phyloP scores from a whole-genome alignment of 2,888 invertebrate genomes.

The Oegoconia quadripuncta region DNA sequence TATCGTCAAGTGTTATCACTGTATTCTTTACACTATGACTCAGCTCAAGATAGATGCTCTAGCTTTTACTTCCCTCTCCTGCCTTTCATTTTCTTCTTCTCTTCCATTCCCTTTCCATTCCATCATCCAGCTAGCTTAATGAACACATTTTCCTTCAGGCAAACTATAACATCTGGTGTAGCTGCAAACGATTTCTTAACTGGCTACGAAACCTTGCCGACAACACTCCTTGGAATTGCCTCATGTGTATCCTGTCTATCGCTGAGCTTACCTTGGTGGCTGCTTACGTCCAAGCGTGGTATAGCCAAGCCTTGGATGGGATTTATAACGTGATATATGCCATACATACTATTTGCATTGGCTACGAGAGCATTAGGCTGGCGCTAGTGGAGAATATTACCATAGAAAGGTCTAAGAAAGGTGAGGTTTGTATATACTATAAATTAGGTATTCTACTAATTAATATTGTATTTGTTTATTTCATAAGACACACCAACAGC shows the following conservation, averaged over 20 bases:
- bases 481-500: too few relatives aligned
- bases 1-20: too few relatives aligned
- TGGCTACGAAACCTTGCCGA: slow-evolving; percentile 39
- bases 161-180: slow-evolving; percentile 35
- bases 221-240: slow-evolving; percentile 44
- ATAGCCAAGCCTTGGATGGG: slow-evolving; percentile 14
- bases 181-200: slow-evolving; percentile 21
- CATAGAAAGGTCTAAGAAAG: slow-evolving; percentile 16
- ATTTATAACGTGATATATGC: slow-evolving; percentile 44
- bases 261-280: slow-evolving; percentile 31
- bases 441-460: too few relatives aligned
- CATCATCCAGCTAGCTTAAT: too few relatives aligned
- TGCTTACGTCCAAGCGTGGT: slow-evolving; percentile 8
- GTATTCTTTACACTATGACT: too few relatives aligned
- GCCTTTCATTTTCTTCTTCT: too few relatives aligned
- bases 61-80: too few relatives aligned
- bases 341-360: slow-evolving; percentile 36
- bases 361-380: slow-evolving; percentile 24
- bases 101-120: too few relatives aligned
- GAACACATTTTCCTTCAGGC: background rate
- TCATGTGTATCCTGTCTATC: slow-evolving; percentile 37
- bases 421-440: too few relatives aligned
- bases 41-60: too few relatives aligned
- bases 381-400: slow-evolving; percentile 21
- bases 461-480: too few relatives aligned